A percentile compares a stretch with the other conserved stretches of the same genome.
These are phyloP conservation scores for Coregonus clupeaformis DNA, from an alignment of 2,113 vertebrate species.

Conservation along the genomic window DNA sequence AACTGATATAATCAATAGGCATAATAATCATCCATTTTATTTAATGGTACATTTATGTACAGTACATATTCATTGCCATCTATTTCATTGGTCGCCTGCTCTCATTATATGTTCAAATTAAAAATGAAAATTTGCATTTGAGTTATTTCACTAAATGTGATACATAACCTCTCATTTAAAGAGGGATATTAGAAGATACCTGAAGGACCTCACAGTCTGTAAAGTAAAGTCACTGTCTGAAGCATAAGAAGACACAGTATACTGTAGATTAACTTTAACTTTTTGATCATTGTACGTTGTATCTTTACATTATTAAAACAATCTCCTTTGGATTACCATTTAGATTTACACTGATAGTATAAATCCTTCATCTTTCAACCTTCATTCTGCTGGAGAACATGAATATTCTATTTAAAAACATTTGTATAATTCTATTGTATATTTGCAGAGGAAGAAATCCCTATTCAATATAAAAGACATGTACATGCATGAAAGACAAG, in stretches of 20 bases:
- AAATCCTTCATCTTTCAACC: constrained; percentile 3
- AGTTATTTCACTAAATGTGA: constrained; percentile 40
- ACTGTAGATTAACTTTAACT: neutral
- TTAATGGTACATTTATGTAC: constrained; percentile 43
- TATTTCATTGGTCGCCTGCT: neutral
- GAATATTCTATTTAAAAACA: neutral
- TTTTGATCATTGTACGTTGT: constrained; percentile 10
- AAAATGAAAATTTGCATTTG: constrained; percentile 25
- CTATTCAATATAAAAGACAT: constrained; percentile 41
- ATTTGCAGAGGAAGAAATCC: constrained; percentile 17
- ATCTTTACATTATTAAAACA: constrained; percentile 18
- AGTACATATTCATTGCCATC: neutral
- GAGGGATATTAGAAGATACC: neutral
- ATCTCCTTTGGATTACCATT: constrained; percentile 52
- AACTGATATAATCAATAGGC: constrained; percentile 20
- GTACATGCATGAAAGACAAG: constrained; percentile 71
- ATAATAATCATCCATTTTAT: constrained; percentile 4
- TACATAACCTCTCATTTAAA: constrained; percentile 36
- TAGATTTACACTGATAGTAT: constrained; percentile 23
- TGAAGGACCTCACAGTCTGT: constrained; percentile 46
- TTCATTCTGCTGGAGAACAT: constrained; percentile 16
- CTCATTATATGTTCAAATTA: neutral
- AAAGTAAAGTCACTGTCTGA: constrained; percentile 39
- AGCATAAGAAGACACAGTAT: constrained; percentile 46
- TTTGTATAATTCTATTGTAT: neutral